Evolutionary conservation across 1,140 invertebrate genomes (phyloP), one percentile per base, ranked within the genome.

Genomic region (Batillaria attramentaria): DNA sequence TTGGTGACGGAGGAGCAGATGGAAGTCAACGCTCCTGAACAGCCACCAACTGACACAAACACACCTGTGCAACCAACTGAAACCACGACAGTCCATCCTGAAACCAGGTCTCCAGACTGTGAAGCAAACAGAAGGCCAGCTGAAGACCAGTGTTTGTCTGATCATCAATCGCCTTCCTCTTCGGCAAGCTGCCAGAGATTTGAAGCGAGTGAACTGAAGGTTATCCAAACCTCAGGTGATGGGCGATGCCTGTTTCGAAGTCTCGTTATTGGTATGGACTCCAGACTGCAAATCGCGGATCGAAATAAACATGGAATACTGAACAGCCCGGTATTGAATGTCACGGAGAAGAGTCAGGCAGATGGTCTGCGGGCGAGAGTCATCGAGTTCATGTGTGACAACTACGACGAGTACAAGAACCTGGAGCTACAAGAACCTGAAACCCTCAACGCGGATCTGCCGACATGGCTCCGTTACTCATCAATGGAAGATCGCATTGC

Each of bases 1-100:
- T 57, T 46, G 41, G 68, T 84, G 39, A 81, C 81, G 24, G 79
- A 83, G 39, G 41, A 77, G 62, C 60, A 72, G 31, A 28, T 35
- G n/a, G 46, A 54, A 54, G 46, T 18, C 16, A 2, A 54, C 16
- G 16, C 46, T n/a, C n/a, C n/a, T n/a, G 16, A n/a, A 18, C 46
- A 54, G n/a, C 16, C 0, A 54, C n/a, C 46, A 54, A n/a, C 46
- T 16, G 46, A 54, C 16, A 54, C 46, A 54, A 54, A 18, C 46
- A 54, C 46, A n/a, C 46, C 46, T 18, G 46, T 54, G 46, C 16
- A n/a, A 54, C 31, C 65, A 33, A 35, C 5, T 10, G 31, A 1
- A 0, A 68, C 18, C n/a, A 20, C 31, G 4, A 4, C 28, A 33
- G 35, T 20, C 35, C n/a, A 24, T 20, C 62, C 10, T 13, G 31